Base-by-base conservation (phyloP, 2,888 invertebrate genomes). In the Sarcophaga carnaria region DNA sequence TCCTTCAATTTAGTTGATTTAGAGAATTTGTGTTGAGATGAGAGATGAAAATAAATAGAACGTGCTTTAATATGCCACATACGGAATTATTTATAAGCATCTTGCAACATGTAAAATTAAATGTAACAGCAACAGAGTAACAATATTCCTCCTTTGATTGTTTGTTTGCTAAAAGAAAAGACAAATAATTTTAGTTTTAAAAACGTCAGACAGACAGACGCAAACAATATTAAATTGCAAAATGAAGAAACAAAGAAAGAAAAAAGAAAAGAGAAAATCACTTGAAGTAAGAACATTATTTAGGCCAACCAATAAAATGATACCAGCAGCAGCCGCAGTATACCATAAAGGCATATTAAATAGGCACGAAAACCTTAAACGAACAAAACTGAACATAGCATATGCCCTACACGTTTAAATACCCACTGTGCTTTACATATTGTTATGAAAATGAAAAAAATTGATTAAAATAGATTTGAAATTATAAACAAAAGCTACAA, bases 31-130 rank as follows among this genome's bases (percentile, higher is more conserved):
- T 8, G 2, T 37, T 79, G 54, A 80, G 54, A 64, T 64, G 54
- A 27, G 37, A 72, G 45, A 72, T 63, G 22, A 27, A 72, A 80
- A 59, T 64, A 72, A 80, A 11, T 45, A 27, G 64, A 72, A 80
- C 80, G 71, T 80, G 59, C 49, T 45, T 45, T n/a, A 64, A 11
- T 17, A 45, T 45, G 22, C 8, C 25, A 59, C 66, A 80, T 64
- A 72, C n/a, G 64, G 64, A 80, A 80, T 80, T 66, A 72, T 59
- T 80, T 66, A 80, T 66, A 54, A 20, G 17, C 20, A 60, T 22
- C 64, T 54, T n/a, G 8, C 27, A 47, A 59, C 45, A 69, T 69
- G 37, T 67, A 14, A 69, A 69, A 49, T 47, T 60, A 45, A 59
- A 77, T 59, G 66, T 37, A n/a, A 22, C 47, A 63, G 25, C 59